These are phyloP conservation scores for Slavum lentiscoides DNA, from an alignment of 2,888 invertebrate genomes.

Conservation along the genomic window DNA sequence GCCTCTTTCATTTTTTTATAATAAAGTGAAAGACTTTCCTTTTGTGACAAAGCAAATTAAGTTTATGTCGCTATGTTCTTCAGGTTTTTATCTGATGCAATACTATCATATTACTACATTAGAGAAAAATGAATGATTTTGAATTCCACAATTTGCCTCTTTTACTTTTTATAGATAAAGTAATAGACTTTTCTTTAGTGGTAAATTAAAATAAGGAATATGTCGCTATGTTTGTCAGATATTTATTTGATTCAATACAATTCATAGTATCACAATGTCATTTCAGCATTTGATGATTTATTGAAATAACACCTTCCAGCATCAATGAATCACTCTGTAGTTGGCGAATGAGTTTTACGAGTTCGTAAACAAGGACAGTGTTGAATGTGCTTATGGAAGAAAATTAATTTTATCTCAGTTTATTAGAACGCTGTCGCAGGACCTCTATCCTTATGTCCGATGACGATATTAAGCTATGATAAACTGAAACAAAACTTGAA, in stretches of 20 bases:
- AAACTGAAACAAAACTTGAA: conserved; percentile 14
- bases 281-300: neutral
- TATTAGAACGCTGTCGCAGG: conserved; percentile 71
- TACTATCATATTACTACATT: conserved; percentile 43
- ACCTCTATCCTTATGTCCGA: conserved; percentile 81
- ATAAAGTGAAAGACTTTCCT: conserved; percentile 41
- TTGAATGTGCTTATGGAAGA: conserved; percentile 72
- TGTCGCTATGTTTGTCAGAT: conserved; percentile 42
- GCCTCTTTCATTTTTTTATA: conserved; percentile 26
- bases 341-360: conserved; percentile 45
- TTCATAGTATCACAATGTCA: conserved; percentile 26
- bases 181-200: conserved; percentile 46
- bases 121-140: neutral
- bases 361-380: conserved; percentile 61
- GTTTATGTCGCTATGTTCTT: conserved; percentile 46
- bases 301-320: conserved; percentile 35
- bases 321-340: conserved; percentile 54
- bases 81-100: conserved; percentile 47
- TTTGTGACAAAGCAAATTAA: conserved; percentile 29
- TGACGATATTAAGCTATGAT: conserved; percentile 62
- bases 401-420: conserved; percentile 63
- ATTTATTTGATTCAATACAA: conserved; percentile 37
- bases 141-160: conserved; percentile 37
- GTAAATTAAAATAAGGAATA: conserved; percentile 19
- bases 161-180: conserved; percentile 30